Conservation (phyloP, 2,888 invertebrate genomes). For the Synanthedon tipuliformis region DNA sequence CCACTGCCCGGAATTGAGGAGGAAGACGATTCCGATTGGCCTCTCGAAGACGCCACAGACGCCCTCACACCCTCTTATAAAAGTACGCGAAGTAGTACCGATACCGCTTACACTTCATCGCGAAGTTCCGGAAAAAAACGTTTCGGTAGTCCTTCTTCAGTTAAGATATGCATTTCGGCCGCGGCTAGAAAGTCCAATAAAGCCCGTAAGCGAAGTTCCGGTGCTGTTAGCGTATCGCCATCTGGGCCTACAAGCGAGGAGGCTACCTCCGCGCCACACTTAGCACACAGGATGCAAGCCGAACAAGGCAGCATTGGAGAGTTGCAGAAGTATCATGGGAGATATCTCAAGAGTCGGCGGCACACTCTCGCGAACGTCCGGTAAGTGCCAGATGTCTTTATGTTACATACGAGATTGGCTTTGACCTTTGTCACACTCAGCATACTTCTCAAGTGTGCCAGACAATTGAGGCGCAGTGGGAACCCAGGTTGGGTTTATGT, state of each 20-base stretch:
- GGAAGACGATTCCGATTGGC: slow-evolving; percentile 79
- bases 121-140: slow-evolving; percentile 65
- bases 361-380: slow-evolving; percentile 94
- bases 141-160: slow-evolving; percentile 70
- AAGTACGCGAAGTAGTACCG: slow-evolving; percentile 63
- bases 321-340: slow-evolving; percentile 87
- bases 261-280: slow-evolving; percentile 34
- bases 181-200: slow-evolving; percentile 65
- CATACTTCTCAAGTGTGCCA: too few species aligned
- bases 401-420: too few species aligned
- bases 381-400: slow-evolving; percentile 70
- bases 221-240: slow-evolving; percentile 34
- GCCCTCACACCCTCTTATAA: slow-evolving; percentile 63
- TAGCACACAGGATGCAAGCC: slow-evolving; percentile 83
- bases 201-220: slow-evolving; percentile 62
- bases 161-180: slow-evolving; percentile 68
- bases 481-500: too few species aligned
- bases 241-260: slow-evolving; percentile 42
- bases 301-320: slow-evolving; percentile 93
- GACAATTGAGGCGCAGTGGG: too few species aligned
- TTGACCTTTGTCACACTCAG: too few species aligned
- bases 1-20: slow-evolving; percentile 86
- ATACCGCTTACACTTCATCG: slow-evolving; percentile 62
- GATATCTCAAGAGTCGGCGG: slow-evolving; percentile 86
- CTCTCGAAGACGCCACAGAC: slow-evolving; percentile 63